Evolutionary conservation across 2,888 invertebrate species (phyloP).

Genomic region (Eumacrocentrus americanus): DNA sequence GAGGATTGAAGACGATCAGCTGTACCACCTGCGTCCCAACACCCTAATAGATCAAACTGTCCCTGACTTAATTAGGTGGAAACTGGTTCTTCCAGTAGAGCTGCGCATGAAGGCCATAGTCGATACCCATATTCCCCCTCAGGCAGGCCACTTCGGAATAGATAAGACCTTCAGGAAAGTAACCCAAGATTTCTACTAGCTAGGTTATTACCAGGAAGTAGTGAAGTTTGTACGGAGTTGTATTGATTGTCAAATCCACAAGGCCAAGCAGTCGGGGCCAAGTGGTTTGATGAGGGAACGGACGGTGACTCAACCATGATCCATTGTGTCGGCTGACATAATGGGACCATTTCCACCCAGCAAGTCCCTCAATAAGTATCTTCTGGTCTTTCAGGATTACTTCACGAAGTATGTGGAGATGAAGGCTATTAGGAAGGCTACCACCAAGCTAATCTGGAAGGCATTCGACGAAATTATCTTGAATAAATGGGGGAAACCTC

Average conservation of each 20-base stretch:
- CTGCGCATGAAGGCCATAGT: neutral
- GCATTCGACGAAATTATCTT: neutral
- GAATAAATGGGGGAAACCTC: neutral
- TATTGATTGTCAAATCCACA: neutral
- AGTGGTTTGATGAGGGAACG: neutral
- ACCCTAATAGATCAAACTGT: neutral
- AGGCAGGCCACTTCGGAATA: neutral
- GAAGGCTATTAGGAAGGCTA: neutral
- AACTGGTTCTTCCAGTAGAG: neutral
- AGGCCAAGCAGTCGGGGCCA: neutral
- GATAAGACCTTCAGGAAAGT: slow-evolving; percentile 29
- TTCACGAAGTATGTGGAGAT: neutral
- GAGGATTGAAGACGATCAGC: no score
- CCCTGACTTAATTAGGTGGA: neutral
- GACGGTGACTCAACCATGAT: neutral
- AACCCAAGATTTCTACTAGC: no score
- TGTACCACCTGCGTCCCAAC: neutral
- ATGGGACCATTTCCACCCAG: no score
- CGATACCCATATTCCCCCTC: neutral
- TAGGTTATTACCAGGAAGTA: neutral
- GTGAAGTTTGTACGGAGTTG: neutral
- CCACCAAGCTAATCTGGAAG: neutral
- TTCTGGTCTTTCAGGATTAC: neutral
- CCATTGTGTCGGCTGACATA: neutral
- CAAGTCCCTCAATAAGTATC: neutral